Conservation (phyloP, 2,888 invertebrate genomes). For the Noctua pronuba region DNA sequence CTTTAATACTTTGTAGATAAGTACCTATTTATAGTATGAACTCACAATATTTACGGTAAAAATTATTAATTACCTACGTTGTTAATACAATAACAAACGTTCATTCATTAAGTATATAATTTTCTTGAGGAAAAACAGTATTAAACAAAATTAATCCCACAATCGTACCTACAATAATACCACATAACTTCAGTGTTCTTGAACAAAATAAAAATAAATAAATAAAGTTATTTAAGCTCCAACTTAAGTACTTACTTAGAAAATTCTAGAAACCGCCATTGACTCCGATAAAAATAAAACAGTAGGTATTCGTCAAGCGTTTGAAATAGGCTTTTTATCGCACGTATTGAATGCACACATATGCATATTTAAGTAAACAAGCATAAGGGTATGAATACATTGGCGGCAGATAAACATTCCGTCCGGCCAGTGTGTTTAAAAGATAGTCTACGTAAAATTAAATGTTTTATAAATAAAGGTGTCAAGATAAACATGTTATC, state of each 20-base stretch:
- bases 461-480: conserved; percentile 34
- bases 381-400: conserved; percentile 59
- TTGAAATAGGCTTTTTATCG: conserved; percentile 71
- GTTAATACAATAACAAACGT: conserved; percentile 1
- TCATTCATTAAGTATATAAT: conserved; percentile 7
- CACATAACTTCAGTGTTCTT: not conserved
- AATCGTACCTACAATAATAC: not conserved
- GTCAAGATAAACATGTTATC: conserved; percentile 32
- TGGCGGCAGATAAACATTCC: conserved; percentile 60
- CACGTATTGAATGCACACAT: conserved; percentile 72
- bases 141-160: conserved; percentile 5
- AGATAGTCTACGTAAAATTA: conserved; percentile 28
- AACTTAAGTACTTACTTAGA: conserved; percentile 25
- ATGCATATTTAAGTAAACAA: conserved; percentile 74
- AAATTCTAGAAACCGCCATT: conserved; percentile 60
- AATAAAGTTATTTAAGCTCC: not conserved
- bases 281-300: conserved; percentile 69
- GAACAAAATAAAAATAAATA: not conserved
- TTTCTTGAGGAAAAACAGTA: conserved; percentile 19
- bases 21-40: not conserved
- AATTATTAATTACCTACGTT: not conserved
- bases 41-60: not conserved
- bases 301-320: conserved; percentile 56
- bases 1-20: not conserved
- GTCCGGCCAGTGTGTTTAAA: conserved; percentile 22